Percentiles rank a stretch among this genome's conserved stretches.
Conservation (phyloP, 2,888 invertebrate species). For the Apeira syringaria region DNA sequence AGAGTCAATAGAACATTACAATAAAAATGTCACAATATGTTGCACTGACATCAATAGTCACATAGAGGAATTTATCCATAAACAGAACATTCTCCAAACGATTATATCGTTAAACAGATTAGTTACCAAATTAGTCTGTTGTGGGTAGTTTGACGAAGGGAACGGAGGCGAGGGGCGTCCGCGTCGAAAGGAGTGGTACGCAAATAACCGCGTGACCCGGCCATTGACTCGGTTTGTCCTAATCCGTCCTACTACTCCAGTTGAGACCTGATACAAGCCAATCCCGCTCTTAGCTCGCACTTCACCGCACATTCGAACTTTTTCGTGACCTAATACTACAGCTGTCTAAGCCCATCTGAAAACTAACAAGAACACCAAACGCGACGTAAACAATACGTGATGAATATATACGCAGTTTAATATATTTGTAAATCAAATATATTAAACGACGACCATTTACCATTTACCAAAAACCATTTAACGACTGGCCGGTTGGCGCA, state of each 20-base stretch:
- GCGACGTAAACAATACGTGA: slow-evolving; percentile 14
- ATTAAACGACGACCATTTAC: no score
- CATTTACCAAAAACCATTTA: no score
- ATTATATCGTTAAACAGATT: slow-evolving; percentile 58
- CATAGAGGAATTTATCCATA: slow-evolving; percentile 22
- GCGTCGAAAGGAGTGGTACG: slow-evolving; percentile 60
- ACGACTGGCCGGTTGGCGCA: no score
- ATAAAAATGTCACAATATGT: no score
- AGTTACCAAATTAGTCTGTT: slow-evolving; percentile 67
- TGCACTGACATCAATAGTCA: no score
- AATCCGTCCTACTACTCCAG: slow-evolving; percentile 82
- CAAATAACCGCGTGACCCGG: slow-evolving; percentile 82
- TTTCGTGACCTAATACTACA: slow-evolving; percentile 60
- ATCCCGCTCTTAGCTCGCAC: slow-evolving; percentile 35
- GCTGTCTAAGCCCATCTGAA: slow-evolving; percentile 42
- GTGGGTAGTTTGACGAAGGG: slow-evolving; percentile 67
- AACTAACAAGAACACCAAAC: slow-evolving; percentile 18
- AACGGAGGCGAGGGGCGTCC: slow-evolving; percentile 55
- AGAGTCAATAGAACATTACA: no score
- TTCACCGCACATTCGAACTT: slow-evolving; percentile 45
- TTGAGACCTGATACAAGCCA: slow-evolving; percentile 57
- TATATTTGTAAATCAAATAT: no score
- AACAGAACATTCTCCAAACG: slow-evolving; percentile 34
- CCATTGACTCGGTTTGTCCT: slow-evolving; percentile 82
- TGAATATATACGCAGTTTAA: slow-evolving; percentile 19